Evolutionary conservation across 35 echinoderm and acorn worm species (phyloP), one percentile per base, ranked within the genome.

Genomic region (Antedon bifida): DNA sequence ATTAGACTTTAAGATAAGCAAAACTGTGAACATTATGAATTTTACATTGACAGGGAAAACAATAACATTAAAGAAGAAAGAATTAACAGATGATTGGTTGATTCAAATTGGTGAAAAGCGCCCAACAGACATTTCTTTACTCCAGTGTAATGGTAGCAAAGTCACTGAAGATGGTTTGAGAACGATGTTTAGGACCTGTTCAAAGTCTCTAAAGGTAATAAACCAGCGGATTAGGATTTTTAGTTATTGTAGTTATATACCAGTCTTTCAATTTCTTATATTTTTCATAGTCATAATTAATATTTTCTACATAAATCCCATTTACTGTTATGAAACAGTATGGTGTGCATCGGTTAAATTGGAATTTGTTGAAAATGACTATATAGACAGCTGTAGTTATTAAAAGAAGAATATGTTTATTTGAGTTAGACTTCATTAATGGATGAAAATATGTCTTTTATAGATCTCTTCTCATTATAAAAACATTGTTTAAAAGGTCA

Each of bases 141-240:
- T 83, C 17, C 88, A 99, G 30, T 99, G 95, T 76, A 34, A 80
- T 36, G 90, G 95, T 14, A 87, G 81, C n/a, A 81, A 77, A 4
- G 89, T 96, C 19, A 83, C 95, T 33, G 90, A 92, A 80, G 87
- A 86, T 86, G 95, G 95, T 5, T 64, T 99, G 84, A 77, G 95
- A 42, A 93, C 89, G 73, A 83, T 99, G 77, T 99, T 99, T 35
- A 89, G 95, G 35, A 84, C 83, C 34, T 92, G 90, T 75, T 82
- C 87, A 30, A 88, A 92, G 12, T 87, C 80, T 0, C 64, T 99
- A 23, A 55, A 86, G 90, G 95, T 99, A 86, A 74, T n/a, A n/a
- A 36, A n/a, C n/a, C n/a, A n/a, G n/a, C n/a, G n/a, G n/a, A n/a
- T n/a, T n/a, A 36, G 0, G 30, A 81, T 33, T 0, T 28, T 81